Evolutionary conservation across 2,797 vertebrate species (phyloP).

Genomic region (Clarias platycephalus): DNA sequence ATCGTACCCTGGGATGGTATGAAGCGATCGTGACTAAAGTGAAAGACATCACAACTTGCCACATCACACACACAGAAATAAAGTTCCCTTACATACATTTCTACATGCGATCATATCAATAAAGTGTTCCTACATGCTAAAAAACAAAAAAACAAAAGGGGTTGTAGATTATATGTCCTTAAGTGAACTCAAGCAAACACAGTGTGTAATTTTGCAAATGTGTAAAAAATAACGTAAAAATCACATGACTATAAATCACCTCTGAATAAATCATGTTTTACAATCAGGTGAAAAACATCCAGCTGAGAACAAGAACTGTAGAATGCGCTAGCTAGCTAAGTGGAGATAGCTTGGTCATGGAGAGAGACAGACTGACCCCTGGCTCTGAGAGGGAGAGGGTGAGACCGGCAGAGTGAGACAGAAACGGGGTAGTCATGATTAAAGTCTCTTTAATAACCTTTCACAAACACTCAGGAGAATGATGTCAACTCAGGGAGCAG

Average conservation of each 20-base stretch:
- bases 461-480: conserved; percentile 76
- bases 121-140: not conserved
- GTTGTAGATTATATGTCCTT: too few relatives aligned
- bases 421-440: conserved; percentile 59
- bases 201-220: not conserved
- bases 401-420: conserved; percentile 1
- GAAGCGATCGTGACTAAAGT: too few relatives aligned
- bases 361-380: not conserved
- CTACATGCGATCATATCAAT: not conserved
- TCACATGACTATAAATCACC: not conserved
- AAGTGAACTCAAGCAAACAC: not conserved
- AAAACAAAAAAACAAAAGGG: not conserved
- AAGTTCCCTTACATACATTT: not conserved
- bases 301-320: not conserved
- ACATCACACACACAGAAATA: not conserved
- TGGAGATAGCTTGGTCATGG: not conserved
- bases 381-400: too few relatives aligned
- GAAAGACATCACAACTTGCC: not conserved
- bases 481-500: conserved; percentile 68
- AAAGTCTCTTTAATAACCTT: conserved; percentile 78
- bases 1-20: too few relatives aligned
- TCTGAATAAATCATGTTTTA: not conserved
- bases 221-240: not conserved
- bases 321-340: not conserved
- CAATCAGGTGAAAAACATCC: not conserved